Conservation (phyloP, 2,797 vertebrate genomes). For the Mus minutoides region DNA sequence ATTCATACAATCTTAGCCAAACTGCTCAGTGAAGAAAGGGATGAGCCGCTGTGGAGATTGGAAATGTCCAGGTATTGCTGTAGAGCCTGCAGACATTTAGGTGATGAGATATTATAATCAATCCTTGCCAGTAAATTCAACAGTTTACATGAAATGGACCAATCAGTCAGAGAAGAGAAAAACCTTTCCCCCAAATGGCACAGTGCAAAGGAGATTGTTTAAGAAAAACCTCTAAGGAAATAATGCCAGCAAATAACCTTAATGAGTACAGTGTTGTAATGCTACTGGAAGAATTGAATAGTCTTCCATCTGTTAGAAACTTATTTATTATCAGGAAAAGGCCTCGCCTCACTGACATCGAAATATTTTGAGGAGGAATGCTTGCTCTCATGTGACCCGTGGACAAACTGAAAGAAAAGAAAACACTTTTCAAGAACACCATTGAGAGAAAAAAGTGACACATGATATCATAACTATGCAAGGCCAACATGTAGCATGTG, state of each 20-base stretch:
- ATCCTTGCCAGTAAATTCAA: not conserved
- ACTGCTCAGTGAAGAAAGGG: not conserved
- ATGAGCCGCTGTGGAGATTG: not conserved
- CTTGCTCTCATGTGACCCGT: not conserved
- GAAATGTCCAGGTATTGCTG: not conserved
- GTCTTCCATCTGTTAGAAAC: not conserved
- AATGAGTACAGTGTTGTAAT: not conserved
- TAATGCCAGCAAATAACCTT: not conserved
- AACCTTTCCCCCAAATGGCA: not conserved
- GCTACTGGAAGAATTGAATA: not conserved
- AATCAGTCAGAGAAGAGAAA: not conserved
- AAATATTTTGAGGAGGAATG: not conserved
- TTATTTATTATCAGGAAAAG: not conserved
- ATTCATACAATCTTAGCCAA: not conserved
- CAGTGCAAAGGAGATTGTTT: constrained; percentile 10
- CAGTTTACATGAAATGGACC: not conserved
- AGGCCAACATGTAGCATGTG: not conserved
- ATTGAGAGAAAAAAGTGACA: not conserved
- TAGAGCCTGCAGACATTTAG: not conserved
- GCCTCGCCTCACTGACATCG: not conserved
- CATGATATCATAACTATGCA: not conserved
- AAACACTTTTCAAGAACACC: not conserved
- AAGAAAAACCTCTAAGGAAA: not conserved
- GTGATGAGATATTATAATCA: not conserved
- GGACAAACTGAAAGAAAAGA: not conserved